Evolutionary conservation across 2,797 vertebrate genomes (phyloP).

Genomic region (Hydrophis major): DNA sequence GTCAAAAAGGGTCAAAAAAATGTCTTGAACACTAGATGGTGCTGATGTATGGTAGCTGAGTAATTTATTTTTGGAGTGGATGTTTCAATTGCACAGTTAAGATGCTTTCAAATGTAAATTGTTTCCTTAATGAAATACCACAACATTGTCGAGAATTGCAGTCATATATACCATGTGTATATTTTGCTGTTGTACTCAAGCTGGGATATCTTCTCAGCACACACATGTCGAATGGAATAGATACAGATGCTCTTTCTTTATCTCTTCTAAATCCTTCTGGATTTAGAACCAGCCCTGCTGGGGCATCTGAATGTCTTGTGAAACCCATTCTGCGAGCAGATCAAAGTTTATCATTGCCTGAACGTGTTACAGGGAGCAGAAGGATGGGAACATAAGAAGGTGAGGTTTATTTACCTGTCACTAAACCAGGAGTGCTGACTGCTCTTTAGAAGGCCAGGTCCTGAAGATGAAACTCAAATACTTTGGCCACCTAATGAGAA

Average conservation of each 20-base stretch:
- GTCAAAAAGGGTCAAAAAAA: background rate
- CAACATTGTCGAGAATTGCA: background rate
- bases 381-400: background rate
- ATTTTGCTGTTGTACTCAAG: background rate
- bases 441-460: too few species aligned
- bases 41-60: constrained; percentile 62
- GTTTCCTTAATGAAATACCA: background rate
- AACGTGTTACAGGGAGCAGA: background rate
- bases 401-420: background rate
- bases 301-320: background rate
- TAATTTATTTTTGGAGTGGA: background rate
- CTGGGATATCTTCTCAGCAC: background rate
- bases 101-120: background rate
- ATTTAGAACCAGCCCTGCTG: background rate
- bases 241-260: too few species aligned
- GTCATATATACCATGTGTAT: background rate
- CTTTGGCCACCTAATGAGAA: too few species aligned
- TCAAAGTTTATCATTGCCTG: background rate
- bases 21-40: constrained; percentile 69
- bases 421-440: background rate
- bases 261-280: background rate
- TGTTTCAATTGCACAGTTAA: constrained; percentile 11
- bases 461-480: too few species aligned
- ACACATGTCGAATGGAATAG: background rate
- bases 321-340: background rate